Evolutionary conservation across 2,113 vertebrate genomes (phyloP).

Genomic region (Phyllostomus discolor): DNA sequence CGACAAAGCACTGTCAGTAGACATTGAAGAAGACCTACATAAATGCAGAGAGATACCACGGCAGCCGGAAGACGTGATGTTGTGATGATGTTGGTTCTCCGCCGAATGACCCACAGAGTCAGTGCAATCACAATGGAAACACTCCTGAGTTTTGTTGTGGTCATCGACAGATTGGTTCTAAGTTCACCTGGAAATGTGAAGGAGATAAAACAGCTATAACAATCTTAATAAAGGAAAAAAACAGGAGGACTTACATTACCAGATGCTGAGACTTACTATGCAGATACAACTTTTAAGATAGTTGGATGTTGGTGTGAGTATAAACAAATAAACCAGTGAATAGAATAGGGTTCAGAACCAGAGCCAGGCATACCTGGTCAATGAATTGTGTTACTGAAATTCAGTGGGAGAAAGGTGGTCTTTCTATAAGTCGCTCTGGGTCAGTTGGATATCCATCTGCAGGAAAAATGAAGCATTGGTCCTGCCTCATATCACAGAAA

Average conservation of each 20-base stretch:
- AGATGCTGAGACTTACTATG: background rate
- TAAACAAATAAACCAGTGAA: background rate
- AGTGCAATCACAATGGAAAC: background rate
- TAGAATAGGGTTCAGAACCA: background rate
- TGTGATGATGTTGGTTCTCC: background rate
- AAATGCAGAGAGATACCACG: background rate
- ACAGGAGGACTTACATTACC: background rate
- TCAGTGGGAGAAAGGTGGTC: background rate
- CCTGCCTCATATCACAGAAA: background rate
- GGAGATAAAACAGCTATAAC: background rate
- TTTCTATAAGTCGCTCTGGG: background rate
- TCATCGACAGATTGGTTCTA: background rate
- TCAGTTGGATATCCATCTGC: background rate
- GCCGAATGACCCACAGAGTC: background rate
- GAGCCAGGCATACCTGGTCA: background rate
- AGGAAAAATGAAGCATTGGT: background rate
- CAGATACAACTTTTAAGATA: background rate
- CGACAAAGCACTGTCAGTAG: background rate
- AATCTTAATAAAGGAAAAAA: constrained; percentile 17
- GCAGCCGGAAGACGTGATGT: background rate
- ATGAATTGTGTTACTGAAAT: background rate
- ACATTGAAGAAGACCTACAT: background rate
- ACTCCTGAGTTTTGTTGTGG: background rate
- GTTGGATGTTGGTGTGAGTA: background rate
- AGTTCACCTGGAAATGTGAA: background rate